phyloP scores from a whole-genome alignment of 2,113 vertebrate species.

The Cyanistes caeruleus region DNA sequence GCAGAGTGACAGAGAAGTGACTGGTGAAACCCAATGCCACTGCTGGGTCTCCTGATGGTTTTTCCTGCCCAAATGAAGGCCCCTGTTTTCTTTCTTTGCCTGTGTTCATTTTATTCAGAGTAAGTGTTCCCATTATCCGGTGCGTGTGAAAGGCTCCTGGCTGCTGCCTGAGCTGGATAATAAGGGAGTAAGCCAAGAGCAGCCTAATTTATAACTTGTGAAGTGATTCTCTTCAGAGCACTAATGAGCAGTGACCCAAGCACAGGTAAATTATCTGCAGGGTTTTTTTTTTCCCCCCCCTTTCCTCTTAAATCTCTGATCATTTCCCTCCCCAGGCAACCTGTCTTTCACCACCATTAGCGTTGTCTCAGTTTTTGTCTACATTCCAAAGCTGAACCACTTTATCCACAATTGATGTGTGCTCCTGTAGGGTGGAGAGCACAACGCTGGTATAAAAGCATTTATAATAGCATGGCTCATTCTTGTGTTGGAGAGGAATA shows the following conservation, averaged over 20 bases:
- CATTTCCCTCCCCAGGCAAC: not conserved
- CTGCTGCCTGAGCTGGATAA: not conserved
- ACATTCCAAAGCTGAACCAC: not conserved
- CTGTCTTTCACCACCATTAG: constrained; percentile 14
- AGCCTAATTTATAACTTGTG: not conserved
- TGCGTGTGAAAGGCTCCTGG: not conserved
- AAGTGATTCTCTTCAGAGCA: not conserved
- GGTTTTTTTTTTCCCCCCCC: rapidly evolving
- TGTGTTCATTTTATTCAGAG: not conserved
- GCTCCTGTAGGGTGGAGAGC: not conserved
- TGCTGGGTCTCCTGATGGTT: not conserved
- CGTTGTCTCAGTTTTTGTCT: constrained; percentile 3
- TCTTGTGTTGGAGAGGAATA: not conserved
- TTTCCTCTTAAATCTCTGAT: constrained; percentile 20
- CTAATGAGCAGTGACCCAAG: constrained; percentile 12
- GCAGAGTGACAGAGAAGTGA: not conserved
- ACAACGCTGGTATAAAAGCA: not conserved
- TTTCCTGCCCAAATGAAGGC: not conserved
- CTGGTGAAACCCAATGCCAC: not conserved
- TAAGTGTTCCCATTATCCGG: not conserved
- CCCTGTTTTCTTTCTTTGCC: not conserved
- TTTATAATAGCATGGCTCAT: not conserved
- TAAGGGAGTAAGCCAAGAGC: not conserved
- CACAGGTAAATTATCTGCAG: not conserved
- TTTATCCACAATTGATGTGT: not conserved